Percentiles rank a stretch among this genome's conserved stretches.
Evolutionary conservation across 2,113 vertebrate species (phyloP).

Genomic region (Platycercus adscitus): DNA sequence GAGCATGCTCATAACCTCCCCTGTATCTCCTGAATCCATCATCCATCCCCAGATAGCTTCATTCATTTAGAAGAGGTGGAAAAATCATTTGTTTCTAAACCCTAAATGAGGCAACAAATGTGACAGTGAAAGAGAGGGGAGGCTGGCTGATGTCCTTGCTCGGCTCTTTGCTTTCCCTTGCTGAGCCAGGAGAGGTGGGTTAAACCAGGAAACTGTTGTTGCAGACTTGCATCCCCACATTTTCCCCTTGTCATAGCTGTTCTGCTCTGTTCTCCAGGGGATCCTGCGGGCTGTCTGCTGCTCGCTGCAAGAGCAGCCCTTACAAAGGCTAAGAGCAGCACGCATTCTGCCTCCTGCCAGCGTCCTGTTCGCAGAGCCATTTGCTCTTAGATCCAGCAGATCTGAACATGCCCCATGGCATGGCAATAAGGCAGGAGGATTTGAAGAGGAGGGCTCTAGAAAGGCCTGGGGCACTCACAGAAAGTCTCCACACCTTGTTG

Average conservation of each 20-base stretch:
- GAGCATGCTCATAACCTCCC: slow-evolving; percentile 58
- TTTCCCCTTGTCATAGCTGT: slow-evolving; percentile 12
- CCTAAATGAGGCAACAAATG: slow-evolving; percentile 47
- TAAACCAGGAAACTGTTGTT: slow-evolving; percentile 10
- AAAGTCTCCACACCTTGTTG: fast-evolving
- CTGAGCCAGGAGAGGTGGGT: slow-evolving; percentile 9
- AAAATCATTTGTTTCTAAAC: slow-evolving; percentile 49
- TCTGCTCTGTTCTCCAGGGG: slow-evolving; percentile 9
- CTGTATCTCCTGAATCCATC: slow-evolving; percentile 55
- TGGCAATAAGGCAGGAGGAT: background rate
- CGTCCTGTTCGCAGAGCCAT: background rate
- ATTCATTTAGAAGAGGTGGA: slow-evolving; percentile 59
- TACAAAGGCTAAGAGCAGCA: background rate
- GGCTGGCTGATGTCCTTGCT: slow-evolving; percentile 39
- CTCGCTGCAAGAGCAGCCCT: background rate
- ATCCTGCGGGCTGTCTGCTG: background rate
- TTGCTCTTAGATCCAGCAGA: background rate
- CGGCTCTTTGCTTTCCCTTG: slow-evolving; percentile 15
- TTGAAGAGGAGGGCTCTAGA: background rate
- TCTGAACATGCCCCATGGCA: background rate
- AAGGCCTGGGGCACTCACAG: background rate
- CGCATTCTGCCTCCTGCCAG: background rate
- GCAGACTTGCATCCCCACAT: slow-evolving; percentile 12
- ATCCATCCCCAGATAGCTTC: slow-evolving; percentile 62
- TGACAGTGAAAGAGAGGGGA: slow-evolving; percentile 50